These are phyloP conservation scores for Drosophila azteca DNA, from an alignment of 1,140 invertebrate genomes.

Conservation along the genomic window DNA sequence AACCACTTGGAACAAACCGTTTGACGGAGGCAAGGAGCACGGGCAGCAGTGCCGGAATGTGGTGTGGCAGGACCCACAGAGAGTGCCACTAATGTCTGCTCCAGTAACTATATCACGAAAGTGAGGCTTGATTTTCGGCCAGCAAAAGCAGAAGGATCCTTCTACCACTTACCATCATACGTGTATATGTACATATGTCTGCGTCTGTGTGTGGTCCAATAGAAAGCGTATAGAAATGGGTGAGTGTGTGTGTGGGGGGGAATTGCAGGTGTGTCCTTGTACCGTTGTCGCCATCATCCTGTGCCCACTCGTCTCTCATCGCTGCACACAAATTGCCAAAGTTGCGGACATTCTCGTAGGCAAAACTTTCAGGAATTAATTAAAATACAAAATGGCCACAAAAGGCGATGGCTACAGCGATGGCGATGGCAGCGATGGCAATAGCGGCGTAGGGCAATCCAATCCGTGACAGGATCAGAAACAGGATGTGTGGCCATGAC, in stretches of 20 bases:
- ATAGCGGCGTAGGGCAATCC: conserved; percentile 19
- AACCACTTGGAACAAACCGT: conserved; percentile 78
- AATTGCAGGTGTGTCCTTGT: conserved; percentile 51
- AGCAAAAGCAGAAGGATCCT: conserved; percentile 31
- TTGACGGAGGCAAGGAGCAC: conserved; percentile 30
- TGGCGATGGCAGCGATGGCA: not conserved
- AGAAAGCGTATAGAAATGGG: not conserved
- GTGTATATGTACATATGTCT: conserved; percentile 6
- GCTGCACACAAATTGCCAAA: conserved; percentile 69
- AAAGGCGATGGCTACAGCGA: conserved; percentile 24
- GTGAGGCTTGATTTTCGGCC: conserved; percentile 35
- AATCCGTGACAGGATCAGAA: conserved; percentile 46
- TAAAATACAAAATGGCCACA: conserved; percentile 61
- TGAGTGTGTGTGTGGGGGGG: conserved; percentile 22
- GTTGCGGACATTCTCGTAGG: conserved; percentile 53
- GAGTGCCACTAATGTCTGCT: conserved; percentile 58
- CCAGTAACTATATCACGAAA: conserved; percentile 55
- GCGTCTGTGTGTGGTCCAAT: conserved; percentile 4
- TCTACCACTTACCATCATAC: conserved; percentile 50
- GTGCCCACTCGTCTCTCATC: conserved; percentile 48
- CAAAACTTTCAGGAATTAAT: conserved; percentile 67
- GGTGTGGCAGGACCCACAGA: conserved; percentile 6
- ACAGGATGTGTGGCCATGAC: conserved; percentile 28
- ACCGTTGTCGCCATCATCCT: conserved; percentile 32
- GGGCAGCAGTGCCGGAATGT: not conserved